Percentiles rank a stretch among this genome's conserved stretches.
Evolutionary conservation across 2,888 invertebrate genomes (phyloP).

Genomic region (Ophraella communa): DNA sequence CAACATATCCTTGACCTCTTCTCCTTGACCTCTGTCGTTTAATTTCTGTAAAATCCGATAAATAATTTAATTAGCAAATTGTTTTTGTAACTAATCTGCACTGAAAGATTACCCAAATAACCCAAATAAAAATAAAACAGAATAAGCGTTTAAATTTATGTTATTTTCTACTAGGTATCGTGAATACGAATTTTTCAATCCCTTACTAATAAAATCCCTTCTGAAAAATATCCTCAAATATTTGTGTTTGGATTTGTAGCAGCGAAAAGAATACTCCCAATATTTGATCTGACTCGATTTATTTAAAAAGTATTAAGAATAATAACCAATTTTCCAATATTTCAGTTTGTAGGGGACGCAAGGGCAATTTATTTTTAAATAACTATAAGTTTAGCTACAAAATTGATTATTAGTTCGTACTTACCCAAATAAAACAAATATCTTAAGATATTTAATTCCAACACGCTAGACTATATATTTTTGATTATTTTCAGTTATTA

Average conservation of each 20-base stretch:
- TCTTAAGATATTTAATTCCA: no score
- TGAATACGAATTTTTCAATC: not conserved
- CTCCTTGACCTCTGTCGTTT: no score
- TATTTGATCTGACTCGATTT: constrained; percentile 57
- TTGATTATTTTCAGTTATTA: no score
- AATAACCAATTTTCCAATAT: constrained; percentile 6
- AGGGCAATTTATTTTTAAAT: not conserved
- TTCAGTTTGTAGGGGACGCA: constrained; percentile 5
- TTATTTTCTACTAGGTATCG: constrained; percentile 2
- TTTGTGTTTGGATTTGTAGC: constrained; percentile 56
- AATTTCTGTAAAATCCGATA: no score
- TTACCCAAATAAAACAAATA: no score
- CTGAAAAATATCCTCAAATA: constrained; percentile 59
- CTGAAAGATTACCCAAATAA: no score
- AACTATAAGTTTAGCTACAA: not conserved
- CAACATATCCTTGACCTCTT: no score
- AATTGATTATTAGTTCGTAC: not conserved
- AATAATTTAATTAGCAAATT: no score
- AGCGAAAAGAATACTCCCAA: constrained; percentile 57
- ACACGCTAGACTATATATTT: no score
- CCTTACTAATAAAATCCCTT: constrained; percentile 57
- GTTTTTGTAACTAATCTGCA: no score
- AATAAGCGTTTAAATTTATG: not conserved
- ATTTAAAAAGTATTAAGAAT: constrained; percentile 43
- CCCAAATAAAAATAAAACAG: no score